These are phyloP conservation scores for Agriopis marginaria DNA, from an alignment of 2,888 invertebrate genomes.

Conservation along the genomic window DNA sequence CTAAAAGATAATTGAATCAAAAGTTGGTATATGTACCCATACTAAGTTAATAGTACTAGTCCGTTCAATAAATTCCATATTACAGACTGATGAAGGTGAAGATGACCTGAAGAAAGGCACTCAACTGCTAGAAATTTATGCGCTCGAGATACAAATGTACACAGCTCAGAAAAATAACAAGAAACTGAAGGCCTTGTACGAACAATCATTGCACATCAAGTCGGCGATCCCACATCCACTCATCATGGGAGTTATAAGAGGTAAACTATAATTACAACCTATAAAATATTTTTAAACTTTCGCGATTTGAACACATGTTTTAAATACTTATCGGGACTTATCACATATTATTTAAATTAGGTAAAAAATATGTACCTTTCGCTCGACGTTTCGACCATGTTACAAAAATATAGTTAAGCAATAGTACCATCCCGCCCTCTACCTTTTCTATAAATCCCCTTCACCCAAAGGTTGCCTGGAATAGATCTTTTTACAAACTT, in stretches of 20 bases:
- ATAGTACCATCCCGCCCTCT: too few relatives aligned
- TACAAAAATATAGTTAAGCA: too few relatives aligned
- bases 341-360: too few relatives aligned
- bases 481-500: too few relatives aligned
- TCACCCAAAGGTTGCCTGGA: too few relatives aligned
- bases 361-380: too few relatives aligned
- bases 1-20: too few relatives aligned
- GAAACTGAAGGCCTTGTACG: conserved; percentile 97
- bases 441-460: too few relatives aligned
- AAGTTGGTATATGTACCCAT: background rate
- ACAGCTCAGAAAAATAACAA: conserved; percentile 99
- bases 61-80: conserved; percentile 8
- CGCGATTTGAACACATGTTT: too few relatives aligned
- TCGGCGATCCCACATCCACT: conserved; percentile 99
- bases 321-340: too few relatives aligned
- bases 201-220: conserved; percentile 99
- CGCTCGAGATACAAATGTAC: conserved; percentile 99
- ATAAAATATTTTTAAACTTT: too few relatives aligned
- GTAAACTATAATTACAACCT: conserved; percentile 69
- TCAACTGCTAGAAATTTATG: conserved; percentile 98
- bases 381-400: too few relatives aligned
- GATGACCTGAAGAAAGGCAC: conserved; percentile 99
- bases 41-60: background rate
- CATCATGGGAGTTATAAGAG: conserved; percentile 99
- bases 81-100: conserved; percentile 97